phyloP scores from a whole-genome alignment of 2,888 invertebrate species.

The Agrotis puta region DNA sequence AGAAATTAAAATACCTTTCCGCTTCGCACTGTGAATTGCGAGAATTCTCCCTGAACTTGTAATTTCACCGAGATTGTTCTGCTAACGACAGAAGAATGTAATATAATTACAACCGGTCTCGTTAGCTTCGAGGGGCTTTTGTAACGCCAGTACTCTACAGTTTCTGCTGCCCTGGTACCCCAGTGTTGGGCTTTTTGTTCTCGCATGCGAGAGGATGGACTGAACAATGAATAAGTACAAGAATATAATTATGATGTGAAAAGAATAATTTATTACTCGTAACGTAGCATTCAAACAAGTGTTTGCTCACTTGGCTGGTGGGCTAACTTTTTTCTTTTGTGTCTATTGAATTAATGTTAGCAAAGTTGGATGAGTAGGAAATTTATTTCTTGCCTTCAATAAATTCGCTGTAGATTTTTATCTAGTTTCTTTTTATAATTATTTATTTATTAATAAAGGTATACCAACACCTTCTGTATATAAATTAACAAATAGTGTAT shows the following conservation, averaged over 20 bases:
- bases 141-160: slow-evolving; percentile 64
- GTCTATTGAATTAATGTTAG: slow-evolving; percentile 10
- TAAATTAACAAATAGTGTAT: no score
- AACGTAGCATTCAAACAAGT: slow-evolving; percentile 7
- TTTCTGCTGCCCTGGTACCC: slow-evolving; percentile 66
- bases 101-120: slow-evolving; percentile 84
- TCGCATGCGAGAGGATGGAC: slow-evolving; percentile 5
- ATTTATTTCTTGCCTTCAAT: not conserved
- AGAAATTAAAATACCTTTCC: slow-evolving; percentile 56
- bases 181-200: slow-evolving; percentile 62
- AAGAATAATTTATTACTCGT: slow-evolving; percentile 7
- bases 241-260: slow-evolving; percentile 8
- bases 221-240: slow-evolving; percentile 20
- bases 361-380: not conserved
- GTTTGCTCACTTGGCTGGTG: not conserved
- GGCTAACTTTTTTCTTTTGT: slow-evolving; percentile 7
- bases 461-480: no score
- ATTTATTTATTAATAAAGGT: no score
- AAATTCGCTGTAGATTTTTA: not conserved
- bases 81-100: slow-evolving; percentile 83
- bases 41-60: slow-evolving; percentile 77
- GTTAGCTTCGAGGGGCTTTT: slow-evolving; percentile 76
- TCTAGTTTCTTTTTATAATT: not conserved
- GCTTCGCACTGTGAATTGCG: slow-evolving; percentile 65
- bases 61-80: slow-evolving; percentile 85